Evolutionary conservation across 2,888 invertebrate species (phyloP).

Genomic region (Nowickia ferox): DNA sequence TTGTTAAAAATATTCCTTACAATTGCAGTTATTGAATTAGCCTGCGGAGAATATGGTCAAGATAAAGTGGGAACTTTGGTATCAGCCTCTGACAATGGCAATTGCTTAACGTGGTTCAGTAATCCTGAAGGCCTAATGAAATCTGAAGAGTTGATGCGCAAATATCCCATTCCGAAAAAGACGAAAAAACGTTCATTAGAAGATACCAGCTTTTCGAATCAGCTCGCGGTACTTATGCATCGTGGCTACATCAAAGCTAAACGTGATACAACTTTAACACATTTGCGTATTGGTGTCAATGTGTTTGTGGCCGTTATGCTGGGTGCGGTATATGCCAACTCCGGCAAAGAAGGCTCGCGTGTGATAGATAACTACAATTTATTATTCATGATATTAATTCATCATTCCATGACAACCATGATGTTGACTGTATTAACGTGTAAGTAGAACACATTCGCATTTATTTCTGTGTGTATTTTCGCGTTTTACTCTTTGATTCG

Average conservation of each 20-base stretch:
- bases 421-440: constrained; percentile 94
- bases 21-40: constrained; percentile 92
- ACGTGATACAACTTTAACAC: constrained; percentile 91
- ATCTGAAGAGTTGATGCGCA: constrained; percentile 85
- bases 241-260: constrained; percentile 90
- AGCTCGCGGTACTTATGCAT: constrained; percentile 88
- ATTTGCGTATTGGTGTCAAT: constrained; percentile 89
- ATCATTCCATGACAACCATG: constrained; percentile 96
- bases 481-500: too few species aligned
- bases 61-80: constrained; percentile 89
- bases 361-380: constrained; percentile 93
- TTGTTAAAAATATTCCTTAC: neutral
- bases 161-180: constrained; percentile 84
- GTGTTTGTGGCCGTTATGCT: constrained; percentile 90
- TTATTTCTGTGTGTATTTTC: too few species aligned
- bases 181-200: constrained; percentile 84
- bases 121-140: constrained; percentile 85
- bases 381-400: constrained; percentile 95
- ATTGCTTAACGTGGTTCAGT: constrained; percentile 87
- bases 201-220: constrained; percentile 89
- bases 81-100: constrained; percentile 88
- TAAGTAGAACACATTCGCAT: constrained; percentile 83
- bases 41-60: constrained; percentile 94
- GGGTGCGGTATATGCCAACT: constrained; percentile 89
- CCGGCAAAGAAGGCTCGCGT: constrained; percentile 90